phyloP scores from a whole-genome alignment of 2,797 vertebrate species.

The Crenuchus spilurus region DNA sequence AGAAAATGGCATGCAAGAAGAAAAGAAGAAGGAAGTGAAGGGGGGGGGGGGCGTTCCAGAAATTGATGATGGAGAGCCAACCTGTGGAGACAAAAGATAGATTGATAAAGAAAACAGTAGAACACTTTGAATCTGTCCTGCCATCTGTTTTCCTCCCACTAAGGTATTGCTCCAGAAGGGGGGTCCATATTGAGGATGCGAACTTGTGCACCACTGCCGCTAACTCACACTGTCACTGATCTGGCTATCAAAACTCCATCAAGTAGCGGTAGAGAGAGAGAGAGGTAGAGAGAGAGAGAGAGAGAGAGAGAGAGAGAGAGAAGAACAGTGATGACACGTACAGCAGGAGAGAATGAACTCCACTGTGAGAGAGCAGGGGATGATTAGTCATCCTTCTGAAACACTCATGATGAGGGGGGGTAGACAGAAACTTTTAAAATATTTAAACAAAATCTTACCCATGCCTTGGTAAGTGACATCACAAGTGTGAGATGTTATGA shows the following conservation, averaged over 20 bases:
- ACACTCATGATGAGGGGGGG: slow-evolving; percentile 72
- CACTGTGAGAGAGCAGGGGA: slow-evolving; percentile 58
- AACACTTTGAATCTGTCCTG: slow-evolving; percentile 61
- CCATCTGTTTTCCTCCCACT: slow-evolving; percentile 70
- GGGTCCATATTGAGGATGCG: slow-evolving; percentile 65
- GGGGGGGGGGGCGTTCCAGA: slow-evolving; percentile 30
- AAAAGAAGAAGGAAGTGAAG: slow-evolving; percentile 2
- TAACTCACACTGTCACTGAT: slow-evolving; percentile 60
- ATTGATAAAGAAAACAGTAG: slow-evolving; percentile 67
- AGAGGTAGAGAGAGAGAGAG: slow-evolving; percentile 32
- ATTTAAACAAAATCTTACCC: slow-evolving; percentile 76
- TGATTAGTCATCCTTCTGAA: slow-evolving; percentile 76
- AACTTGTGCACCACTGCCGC: slow-evolving; percentile 59
- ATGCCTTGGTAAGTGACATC: slow-evolving; percentile 48
- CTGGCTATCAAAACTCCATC: slow-evolving; percentile 62
- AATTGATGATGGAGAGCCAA: slow-evolving; percentile 57
- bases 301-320: slow-evolving; percentile 33
- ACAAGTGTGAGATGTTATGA: background rate
- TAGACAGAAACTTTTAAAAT: slow-evolving; percentile 75
- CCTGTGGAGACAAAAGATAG: slow-evolving; percentile 60
- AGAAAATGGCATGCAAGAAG: background rate
- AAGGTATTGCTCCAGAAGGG: slow-evolving; percentile 62
- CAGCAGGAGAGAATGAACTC: slow-evolving; percentile 59
- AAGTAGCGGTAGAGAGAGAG: slow-evolving; percentile 34
- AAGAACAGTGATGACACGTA: slow-evolving; percentile 45